phyloP scores from a whole-genome alignment of 1,140 invertebrate genomes.

The Papilio polyxenes region DNA sequence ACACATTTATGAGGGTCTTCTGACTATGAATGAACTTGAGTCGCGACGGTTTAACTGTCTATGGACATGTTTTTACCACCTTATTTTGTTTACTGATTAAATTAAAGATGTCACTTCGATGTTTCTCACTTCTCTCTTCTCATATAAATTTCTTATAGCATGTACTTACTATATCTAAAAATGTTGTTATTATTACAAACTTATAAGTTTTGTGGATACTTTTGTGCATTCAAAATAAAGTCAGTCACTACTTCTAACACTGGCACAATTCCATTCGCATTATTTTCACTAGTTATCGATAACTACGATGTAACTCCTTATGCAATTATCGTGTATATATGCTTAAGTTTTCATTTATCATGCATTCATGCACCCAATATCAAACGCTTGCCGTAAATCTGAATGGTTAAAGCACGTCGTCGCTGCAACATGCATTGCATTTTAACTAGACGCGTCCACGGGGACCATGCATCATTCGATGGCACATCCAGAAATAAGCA shows the following conservation, averaged over 20 bases:
- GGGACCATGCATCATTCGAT: slow-evolving; percentile 49
- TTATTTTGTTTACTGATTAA: neutral
- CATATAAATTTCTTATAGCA: too few relatives aligned
- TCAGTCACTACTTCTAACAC: neutral
- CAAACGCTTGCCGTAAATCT: slow-evolving; percentile 31
- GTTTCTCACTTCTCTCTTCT: neutral
- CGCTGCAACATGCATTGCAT: slow-evolving; percentile 42
- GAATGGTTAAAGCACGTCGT: slow-evolving; percentile 33
- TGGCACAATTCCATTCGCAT: too few relatives aligned
- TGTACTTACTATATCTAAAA: too few relatives aligned
- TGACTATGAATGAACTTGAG: slow-evolving; percentile 22
- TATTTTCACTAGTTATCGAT: neutral
- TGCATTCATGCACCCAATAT: slow-evolving; percentile 4
- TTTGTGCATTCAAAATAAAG: too few relatives aligned
- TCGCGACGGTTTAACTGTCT: slow-evolving; percentile 3
- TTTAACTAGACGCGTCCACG: slow-evolving; percentile 47
- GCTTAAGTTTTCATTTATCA: neutral
- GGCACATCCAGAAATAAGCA: slow-evolving; percentile 51
- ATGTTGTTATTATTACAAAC: too few relatives aligned
- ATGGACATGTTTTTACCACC: neutral
- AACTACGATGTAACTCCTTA: neutral
- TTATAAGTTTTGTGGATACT: too few relatives aligned
- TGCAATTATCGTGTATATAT: neutral
- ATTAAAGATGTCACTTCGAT: neutral
- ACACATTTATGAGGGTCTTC: slow-evolving; percentile 28